Evolutionary conservation across 2,888 invertebrate genomes (phyloP), one percentile per base, ranked within the genome.

Genomic region (Antheraea assamensis): DNA sequence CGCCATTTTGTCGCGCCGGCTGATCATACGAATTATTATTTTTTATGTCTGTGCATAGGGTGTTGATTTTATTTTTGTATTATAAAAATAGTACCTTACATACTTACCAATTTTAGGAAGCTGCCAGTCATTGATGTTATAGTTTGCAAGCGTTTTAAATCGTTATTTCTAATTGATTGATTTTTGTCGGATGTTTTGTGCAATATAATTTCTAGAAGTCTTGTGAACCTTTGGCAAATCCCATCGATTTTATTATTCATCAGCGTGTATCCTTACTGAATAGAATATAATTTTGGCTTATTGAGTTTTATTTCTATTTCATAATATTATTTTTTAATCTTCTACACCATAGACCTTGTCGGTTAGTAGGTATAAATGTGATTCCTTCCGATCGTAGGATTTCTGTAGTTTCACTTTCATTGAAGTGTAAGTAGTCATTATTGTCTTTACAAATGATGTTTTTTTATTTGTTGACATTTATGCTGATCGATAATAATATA

Each of bases 1-100:
- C 94, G 94, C 94, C 94, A 94, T 94, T 93, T 94, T 94, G 94
- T 94, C 87, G 92, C 93, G 93, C 94, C 94, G 94, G 94, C 94
- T 94, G 94, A 94, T 94, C 90, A 76, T 83, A 82, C 76, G 87
- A 90, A 88, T 88, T 90, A 89, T 86, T 90, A 90, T 90, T 91
- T 91, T 89, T 79, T 83, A 83, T 81, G 85, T 82, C 85, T 83
- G 83, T 82, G 81, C 83, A 81, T 86, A 86, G 85, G 79, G 81
- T 81, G 80, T 77, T 31, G 31, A 61, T 52, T 71, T 71, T 64
- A 31, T 64, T 49, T 64, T 49, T 64, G 58, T 47, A 64, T 55
- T n/a, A 71, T 35, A 70, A 72, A 68, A 72, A 74, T 75, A 74
- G 70, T 78, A 74, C 76, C 78, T 73, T 75, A 74, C 58, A 76